Evolutionary conservation across 2,888 invertebrate genomes (phyloP).

Genomic region (Gibbula magus): DNA sequence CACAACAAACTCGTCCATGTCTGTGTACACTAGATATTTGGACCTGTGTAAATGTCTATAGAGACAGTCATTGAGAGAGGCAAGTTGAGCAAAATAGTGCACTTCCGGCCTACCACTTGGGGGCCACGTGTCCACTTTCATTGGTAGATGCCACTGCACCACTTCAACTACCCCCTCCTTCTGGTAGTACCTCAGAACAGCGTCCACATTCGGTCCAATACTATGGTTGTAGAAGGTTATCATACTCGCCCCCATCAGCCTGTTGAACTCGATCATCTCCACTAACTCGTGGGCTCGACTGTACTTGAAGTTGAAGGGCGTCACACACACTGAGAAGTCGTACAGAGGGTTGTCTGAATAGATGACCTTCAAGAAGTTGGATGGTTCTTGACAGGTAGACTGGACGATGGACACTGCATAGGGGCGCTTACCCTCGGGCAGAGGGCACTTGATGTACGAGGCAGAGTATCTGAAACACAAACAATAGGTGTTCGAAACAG

Average conservation of each 20-base stretch:
- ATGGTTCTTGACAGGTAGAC: constrained; percentile 33
- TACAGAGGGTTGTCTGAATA: constrained; percentile 7
- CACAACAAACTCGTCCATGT: constrained; percentile 73
- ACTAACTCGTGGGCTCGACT: constrained; percentile 63
- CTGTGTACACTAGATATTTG: constrained; percentile 66
- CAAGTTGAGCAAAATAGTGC: constrained; percentile 72
- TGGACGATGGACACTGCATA: constrained; percentile 44
- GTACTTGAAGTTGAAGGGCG: constrained; percentile 58
- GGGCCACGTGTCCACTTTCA: constrained; percentile 51
- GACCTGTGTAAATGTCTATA: constrained; percentile 59
- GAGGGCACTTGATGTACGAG: constrained; percentile 39
- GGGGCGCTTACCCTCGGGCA: constrained; percentile 26
- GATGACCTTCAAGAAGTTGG: constrained; percentile 36
- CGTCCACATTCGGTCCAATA: constrained; percentile 53
- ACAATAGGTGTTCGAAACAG: not conserved
- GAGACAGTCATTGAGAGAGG: constrained; percentile 72
- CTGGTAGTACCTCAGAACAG: constrained; percentile 58
- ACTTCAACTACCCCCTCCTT: constrained; percentile 55
- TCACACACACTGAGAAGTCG: constrained; percentile 61
- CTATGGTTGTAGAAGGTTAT: constrained; percentile 69
- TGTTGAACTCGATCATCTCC: constrained; percentile 71
- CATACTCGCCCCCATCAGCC: constrained; percentile 67
- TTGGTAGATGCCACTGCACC: constrained; percentile 67
- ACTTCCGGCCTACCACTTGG: constrained; percentile 48
- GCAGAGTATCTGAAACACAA: constrained; percentile 47